These are phyloP conservation scores for Sylvilagus floridanus DNA, from an alignment of 2,797 vertebrate genomes.

Conservation along the genomic window DNA sequence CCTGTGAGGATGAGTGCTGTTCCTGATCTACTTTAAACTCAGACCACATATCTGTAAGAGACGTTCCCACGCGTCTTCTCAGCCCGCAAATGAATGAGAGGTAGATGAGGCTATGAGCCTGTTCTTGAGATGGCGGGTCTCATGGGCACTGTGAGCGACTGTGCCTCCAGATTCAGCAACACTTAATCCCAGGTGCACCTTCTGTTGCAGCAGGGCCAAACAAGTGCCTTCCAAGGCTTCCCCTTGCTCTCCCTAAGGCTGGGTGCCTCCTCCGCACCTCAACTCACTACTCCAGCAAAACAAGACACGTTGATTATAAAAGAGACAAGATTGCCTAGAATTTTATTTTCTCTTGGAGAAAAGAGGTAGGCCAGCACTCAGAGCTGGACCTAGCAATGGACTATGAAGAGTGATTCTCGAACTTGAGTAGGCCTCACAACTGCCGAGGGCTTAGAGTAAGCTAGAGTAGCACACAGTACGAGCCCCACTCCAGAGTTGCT, in stretches of 20 bases:
- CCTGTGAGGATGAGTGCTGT: neutral
- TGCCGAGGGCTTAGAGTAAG: neutral
- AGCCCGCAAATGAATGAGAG: neutral
- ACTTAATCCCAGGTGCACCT: neutral
- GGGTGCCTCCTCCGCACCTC: neutral
- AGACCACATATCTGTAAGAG: neutral
- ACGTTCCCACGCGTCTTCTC: neutral
- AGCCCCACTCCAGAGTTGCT: neutral
- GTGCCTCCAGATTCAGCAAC: too few relatives aligned
- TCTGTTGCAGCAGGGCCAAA: neutral
- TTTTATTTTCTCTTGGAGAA: neutral
- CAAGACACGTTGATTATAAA: constrained; percentile 4
- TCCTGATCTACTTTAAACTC: neutral
- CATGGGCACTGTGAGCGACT: neutral
- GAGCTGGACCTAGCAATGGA: neutral
- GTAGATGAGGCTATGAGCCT: neutral
- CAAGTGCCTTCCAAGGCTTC: neutral
- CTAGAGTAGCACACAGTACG: too few relatives aligned
- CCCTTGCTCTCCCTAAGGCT: neutral
- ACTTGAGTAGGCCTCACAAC: neutral
- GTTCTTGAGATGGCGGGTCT: neutral
- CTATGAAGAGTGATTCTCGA: neutral
- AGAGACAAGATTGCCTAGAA: neutral
- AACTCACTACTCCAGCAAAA: neutral
- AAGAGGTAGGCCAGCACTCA: neutral